Evolutionary conservation across 2,797 vertebrate genomes (phyloP).

Genomic region (Pogonophryne albipinna): DNA sequence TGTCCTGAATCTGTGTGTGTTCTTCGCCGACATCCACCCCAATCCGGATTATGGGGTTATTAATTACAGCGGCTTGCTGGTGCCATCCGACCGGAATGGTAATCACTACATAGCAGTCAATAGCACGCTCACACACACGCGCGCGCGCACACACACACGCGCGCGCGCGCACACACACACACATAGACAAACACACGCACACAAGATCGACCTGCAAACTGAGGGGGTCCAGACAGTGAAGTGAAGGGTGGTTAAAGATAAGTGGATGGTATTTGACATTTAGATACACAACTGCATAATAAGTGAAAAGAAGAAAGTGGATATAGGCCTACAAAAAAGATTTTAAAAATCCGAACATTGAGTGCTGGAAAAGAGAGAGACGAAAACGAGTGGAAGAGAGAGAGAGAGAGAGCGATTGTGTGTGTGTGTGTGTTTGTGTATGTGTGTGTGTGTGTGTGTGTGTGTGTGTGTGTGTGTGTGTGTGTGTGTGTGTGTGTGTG

Average conservation of each 20-base stretch:
- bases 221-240: conserved; percentile 67
- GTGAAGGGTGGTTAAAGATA: conserved; percentile 56
- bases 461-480: not conserved
- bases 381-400: not conserved
- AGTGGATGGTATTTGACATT: conserved; percentile 55
- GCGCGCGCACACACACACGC: conserved; percentile 15
- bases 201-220: conserved; percentile 60
- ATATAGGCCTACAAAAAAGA: conserved; percentile 2
- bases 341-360: conserved; percentile 10
- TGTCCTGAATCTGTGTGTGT: conserved; percentile 75
- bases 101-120: conserved; percentile 87
- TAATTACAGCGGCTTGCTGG: conserved; percentile 87
- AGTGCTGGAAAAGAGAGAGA: conserved; percentile 1
- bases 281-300: conserved; percentile 40
- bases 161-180: not conserved
- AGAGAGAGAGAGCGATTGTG: not conserved
- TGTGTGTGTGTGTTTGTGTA: not conserved
- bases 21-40: conserved; percentile 79
- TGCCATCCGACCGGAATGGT: conserved; percentile 87
- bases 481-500: conserved; percentile 16
- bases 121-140: conserved; percentile 59
- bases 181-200: not conserved
- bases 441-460: not conserved
- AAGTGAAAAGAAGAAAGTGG: conserved; percentile 33
- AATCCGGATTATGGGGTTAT: conserved; percentile 87